Evolutionary conservation across 2,888 invertebrate genomes (phyloP).

Genomic region (Drosophila kokeensis): DNA sequence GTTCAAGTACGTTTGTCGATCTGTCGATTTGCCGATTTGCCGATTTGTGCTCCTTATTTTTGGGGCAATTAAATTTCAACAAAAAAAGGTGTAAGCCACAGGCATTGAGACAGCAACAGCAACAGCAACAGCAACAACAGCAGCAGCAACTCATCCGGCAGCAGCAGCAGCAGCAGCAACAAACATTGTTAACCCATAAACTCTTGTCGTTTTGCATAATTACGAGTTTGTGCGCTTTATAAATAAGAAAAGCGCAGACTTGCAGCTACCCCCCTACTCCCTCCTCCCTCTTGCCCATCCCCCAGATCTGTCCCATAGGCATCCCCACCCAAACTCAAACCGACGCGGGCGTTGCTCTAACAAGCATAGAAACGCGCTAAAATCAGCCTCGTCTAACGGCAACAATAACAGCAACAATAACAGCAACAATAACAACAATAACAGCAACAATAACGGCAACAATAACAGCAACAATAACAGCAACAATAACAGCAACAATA

Average conservation of each 20-base stretch:
- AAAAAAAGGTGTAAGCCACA: conserved; percentile 47
- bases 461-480: background rate
- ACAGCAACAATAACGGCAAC: background rate
- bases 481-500: conserved; percentile 28
- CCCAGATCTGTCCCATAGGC: conserved; percentile 1
- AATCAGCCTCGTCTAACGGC: conserved; percentile 59
- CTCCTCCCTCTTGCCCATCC: background rate
- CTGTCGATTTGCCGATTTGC: conserved; percentile 38
- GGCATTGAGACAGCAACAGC: conserved; percentile 18
- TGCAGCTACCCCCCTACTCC: background rate
- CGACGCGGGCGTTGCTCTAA: conserved; percentile 63
- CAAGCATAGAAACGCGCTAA: conserved; percentile 62
- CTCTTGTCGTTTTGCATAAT: conserved; percentile 71
- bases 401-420: conserved; percentile 11
- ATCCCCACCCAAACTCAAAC: conserved; percentile 28
- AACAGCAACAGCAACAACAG: background rate
- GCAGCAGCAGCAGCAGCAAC: conserved; percentile 10
- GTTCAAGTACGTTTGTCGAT: conserved; percentile 60
- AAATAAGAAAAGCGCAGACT: conserved; percentile 67
- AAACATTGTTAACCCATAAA: conserved; percentile 51
- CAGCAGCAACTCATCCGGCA: conserved; percentile 12
- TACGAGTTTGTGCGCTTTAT: conserved; percentile 68
- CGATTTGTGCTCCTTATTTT: conserved; percentile 13
- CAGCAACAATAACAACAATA: conserved; percentile 14
- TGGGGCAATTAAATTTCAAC: conserved; percentile 46